Evolutionary conservation across 2,113 vertebrate genomes (phyloP), one percentile per base, ranked within the genome.

Genomic region (human (Homo sapiens)): DNA sequence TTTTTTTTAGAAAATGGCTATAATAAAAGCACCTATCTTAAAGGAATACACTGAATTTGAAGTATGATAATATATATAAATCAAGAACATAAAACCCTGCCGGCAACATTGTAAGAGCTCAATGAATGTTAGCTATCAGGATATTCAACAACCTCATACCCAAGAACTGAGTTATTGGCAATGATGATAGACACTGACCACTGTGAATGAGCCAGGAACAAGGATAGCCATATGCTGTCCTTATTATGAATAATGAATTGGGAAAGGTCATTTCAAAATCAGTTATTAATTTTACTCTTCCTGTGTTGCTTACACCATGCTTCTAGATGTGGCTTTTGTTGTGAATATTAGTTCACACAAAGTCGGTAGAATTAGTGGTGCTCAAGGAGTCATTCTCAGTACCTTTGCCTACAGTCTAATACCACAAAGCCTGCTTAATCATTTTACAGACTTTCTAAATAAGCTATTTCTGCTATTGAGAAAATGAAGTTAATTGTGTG

Each of bases 301-400:
- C 18, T 59, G 7, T 50, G 93, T 11, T 66, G 50, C 38, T 94
- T 59, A 59, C 3, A 55, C 27, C 13, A 59, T 57, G 8, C 7
- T 89, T 95, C 78, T 89, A 66, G 96, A 40, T 76, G 27, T 86
- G 48, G 1, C 78, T 94, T 94, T 52, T 57, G 16, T 57, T 95
- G 32, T 64, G 90, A 95, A 57, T 75, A 38, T 45, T 27, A 95
- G 10, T 78, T 93, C 11, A 2, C 22, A 68, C 2, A 35, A 59
- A 30, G 12, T 76, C 25, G 16, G 70, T 84, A 30, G 50, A 92
- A 90, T 27, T 70, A 43, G 0, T 16, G 1, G 1, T 48, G 1
- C 83, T 59, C 59, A 45, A 8, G 3, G 13, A 80, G 45, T 12
- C 68, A 30, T 68, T 84, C 18, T 48, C 30, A 22, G 66, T 83